Evolutionary conservation across 2,797 vertebrate genomes (phyloP), one percentile per base, ranked within the genome.

Genomic region (Cygnus olor): DNA sequence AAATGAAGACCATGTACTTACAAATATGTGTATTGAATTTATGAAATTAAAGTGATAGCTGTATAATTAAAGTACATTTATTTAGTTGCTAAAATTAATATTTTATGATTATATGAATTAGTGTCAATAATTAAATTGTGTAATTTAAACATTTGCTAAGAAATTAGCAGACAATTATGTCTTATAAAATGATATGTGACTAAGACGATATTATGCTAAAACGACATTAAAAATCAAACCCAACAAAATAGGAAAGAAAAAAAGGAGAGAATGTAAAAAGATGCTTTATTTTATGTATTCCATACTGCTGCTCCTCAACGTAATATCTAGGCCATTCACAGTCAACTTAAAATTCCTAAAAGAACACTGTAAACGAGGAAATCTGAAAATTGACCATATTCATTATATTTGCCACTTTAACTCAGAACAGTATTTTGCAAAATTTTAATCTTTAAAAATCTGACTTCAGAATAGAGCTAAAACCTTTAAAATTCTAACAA

Each of bases 21-120:
- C 77, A 40, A 93, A 71, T 79, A 79, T 85, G 25, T 80, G 4
- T 15, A 60, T 45, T 76, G 6, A 70, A 93, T 89, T 94, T 92
- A 77, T 73, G 27, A 83, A 95, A 96, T 89, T 91, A 77, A 89
- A 93, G 16, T 28, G 28, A 95, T 79, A 30, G 11, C 12, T 94
- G 10, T 54, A 53, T 96, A 97, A 94, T 94, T 89, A 92, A 17
- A 86, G 24, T 70, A 7, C 64, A 90, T 91, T 93, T 95, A 93
- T 12, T 88, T 88, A 63, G 14, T 66, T 92, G 45, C 83, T 95
- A 86, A 93, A 93, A 96, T 94, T 88, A 96, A 85, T 47, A 83
- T 92, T 93, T 96, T 92, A 42, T 94, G 54, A 96, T 96, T 74
- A 93, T 95, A 92, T 66, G 5, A 97, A 96, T 95, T 93, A 92